Percentiles rank a stretch among this genome's conserved stretches.
phyloP scores from a whole-genome alignment of 2,888 invertebrate species.

The Liopterus haemorrhoidalis region DNA sequence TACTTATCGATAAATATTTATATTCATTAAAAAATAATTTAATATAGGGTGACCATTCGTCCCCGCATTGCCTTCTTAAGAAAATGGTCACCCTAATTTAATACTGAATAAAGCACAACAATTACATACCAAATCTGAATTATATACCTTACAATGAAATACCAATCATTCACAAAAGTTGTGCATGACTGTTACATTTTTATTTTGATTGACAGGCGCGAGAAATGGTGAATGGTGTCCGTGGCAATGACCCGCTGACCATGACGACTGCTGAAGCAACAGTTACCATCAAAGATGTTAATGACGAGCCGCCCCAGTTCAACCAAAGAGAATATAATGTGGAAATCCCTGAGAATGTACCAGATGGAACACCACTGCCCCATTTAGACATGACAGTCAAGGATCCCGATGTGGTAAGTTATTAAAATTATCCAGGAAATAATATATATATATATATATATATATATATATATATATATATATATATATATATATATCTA shows the following conservation, averaged over 20 bases:
- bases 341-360: constrained; percentile 75
- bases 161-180: too few species aligned
- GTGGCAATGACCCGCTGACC: constrained; percentile 61
- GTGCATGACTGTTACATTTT: constrained; percentile 17
- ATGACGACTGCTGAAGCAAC: constrained; percentile 68
- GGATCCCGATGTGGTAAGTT: constrained; percentile 76
- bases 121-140: too few species aligned
- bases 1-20: not conserved
- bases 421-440: not conserved
- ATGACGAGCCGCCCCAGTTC: constrained; percentile 82
- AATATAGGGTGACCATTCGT: too few species aligned
- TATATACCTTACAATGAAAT: too few species aligned
- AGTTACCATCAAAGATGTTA: constrained; percentile 80
- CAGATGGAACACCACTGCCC: constrained; percentile 73
- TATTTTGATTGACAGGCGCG: constrained; percentile 62
- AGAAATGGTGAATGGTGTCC: constrained; percentile 68
- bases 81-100: too few species aligned
- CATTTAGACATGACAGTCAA: constrained; percentile 77
- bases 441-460: not conserved
- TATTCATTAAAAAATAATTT: not conserved
- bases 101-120: too few species aligned
- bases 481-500: not conserved
- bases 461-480: not conserved
- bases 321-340: constrained; percentile 75
- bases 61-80: too few species aligned